Percentiles rank a stretch among this genome's conserved stretches.
Conservation (phyloP, 1,140 invertebrate species). For the Eulimnadia texana region DNA sequence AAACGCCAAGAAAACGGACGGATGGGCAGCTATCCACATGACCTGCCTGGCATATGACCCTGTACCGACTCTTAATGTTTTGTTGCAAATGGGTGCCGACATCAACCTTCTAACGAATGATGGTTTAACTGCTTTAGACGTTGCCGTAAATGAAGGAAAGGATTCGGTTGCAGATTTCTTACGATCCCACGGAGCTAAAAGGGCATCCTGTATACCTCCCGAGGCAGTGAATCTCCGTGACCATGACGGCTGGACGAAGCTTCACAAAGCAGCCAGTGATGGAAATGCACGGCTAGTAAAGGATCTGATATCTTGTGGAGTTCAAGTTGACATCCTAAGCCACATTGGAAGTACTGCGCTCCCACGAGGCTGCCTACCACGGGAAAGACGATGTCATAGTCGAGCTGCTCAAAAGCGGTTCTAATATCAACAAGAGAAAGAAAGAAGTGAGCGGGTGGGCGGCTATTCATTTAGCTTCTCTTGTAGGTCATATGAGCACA, state of each 20-base stretch:
- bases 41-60: not conserved
- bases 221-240: not conserved
- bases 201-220: not conserved
- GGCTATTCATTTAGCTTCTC: not conserved
- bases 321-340: not conserved
- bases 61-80: not conserved
- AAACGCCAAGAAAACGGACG: not conserved
- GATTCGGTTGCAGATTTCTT: not conserved
- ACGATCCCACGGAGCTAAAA: not conserved
- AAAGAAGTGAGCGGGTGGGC: not conserved
- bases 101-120: not conserved
- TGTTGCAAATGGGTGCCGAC: not conserved
- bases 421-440: not conserved
- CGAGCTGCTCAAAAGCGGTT: not conserved
- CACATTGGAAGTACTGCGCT: not conserved
- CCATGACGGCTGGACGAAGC: not conserved
- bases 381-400: not conserved
- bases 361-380: not conserved
- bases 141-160: no score
- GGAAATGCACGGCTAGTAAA: not conserved
- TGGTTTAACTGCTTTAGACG: not conserved
- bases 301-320: not conserved
- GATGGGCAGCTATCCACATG: not conserved
- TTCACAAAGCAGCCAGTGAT: not conserved
- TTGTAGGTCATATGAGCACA: not conserved